phyloP scores from a whole-genome alignment of 2,113 vertebrate genomes.

The Cromileptes altivelis region DNA sequence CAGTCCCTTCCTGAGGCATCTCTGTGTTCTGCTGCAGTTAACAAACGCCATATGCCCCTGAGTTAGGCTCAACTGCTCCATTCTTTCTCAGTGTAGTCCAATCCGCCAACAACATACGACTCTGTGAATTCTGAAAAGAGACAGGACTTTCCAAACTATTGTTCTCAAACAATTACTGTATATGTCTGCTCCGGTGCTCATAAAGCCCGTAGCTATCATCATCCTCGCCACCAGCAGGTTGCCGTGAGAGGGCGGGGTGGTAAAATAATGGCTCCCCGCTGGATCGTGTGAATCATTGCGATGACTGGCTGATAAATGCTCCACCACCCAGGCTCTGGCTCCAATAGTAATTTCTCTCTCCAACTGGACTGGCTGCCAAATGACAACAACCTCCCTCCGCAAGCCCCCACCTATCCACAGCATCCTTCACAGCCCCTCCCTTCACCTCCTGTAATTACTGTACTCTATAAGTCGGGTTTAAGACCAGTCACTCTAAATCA shows the following conservation, averaged over 20 bases:
- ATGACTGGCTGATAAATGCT: conserved; percentile 75
- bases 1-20: conserved; percentile 52
- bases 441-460: conserved; percentile 71
- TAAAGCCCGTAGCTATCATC: conserved; percentile 48
- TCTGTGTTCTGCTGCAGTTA: conserved; percentile 53
- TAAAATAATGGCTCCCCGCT: conserved; percentile 65
- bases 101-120: conserved; percentile 20
- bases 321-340: conserved; percentile 59
- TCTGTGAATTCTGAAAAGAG: conserved; percentile 41
- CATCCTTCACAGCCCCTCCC: conserved; percentile 35
- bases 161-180: conserved; percentile 50
- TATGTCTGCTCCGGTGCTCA: conserved; percentile 40
- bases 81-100: conserved; percentile 20
- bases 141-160: conserved; percentile 31
- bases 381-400: conserved; percentile 58
- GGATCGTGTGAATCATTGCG: conserved; percentile 67
- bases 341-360: conserved; percentile 57
- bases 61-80: conserved; percentile 35
- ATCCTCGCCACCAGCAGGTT: conserved; percentile 53
- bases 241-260: conserved; percentile 37
- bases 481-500: conserved; percentile 78
- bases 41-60: conserved; percentile 50
- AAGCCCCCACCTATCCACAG: conserved; percentile 37
- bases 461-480: conserved; percentile 74
- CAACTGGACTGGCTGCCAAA: conserved; percentile 65